Evolutionary conservation across 2,888 invertebrate genomes (phyloP), one percentile per base, ranked within the genome.

Genomic region (Chromoteleia sp.): DNA sequence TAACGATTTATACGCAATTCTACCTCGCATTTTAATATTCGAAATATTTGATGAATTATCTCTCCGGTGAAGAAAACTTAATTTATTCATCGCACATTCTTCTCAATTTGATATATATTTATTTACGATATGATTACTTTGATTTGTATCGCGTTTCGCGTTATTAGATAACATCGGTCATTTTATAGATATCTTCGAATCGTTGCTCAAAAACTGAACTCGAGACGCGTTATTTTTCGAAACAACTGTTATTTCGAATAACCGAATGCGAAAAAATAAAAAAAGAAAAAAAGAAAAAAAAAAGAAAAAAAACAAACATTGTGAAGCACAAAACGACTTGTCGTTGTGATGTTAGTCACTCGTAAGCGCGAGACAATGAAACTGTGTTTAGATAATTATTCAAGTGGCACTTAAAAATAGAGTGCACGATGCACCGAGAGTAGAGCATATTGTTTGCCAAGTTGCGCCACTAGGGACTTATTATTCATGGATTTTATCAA

Each of bases 291-390:
- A 45, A 39, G 33, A 10, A 50, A 30, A 48, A 19, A 39, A 43
- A 30, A 41, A 25, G 15, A 5, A 21, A 25, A 39, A 12, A 48
- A 8, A 56, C 52, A 70, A 83, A 81, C 70, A 63, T 68, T 75
- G 76, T 70, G 73, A 84, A 82, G 74, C 82, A 86, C 85, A 80
- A 81, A 83, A 76, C 83, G 84, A 85, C 86, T 85, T 84, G 86
- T 86, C 85, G 84, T 85, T 87, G 85, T 84, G 84, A 84, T 86
- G 83, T 84, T 87, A 86, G 80, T 81, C 82, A 84, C 76, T 82
- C 73, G 56, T 81, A 68, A 61, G 67, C 63, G 76, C 65, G 76
- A 76, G 76, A 65, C 58, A 74, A 81, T 77, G 76, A 73, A 78
- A 81, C 58, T 76, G 81, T 83, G 81, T 83, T 83, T 76, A 81